Percentiles rank a stretch among this genome's conserved stretches.
Conservation (phyloP, 1,140 invertebrate genomes). For the Bombus haemorrhoidalis region DNA sequence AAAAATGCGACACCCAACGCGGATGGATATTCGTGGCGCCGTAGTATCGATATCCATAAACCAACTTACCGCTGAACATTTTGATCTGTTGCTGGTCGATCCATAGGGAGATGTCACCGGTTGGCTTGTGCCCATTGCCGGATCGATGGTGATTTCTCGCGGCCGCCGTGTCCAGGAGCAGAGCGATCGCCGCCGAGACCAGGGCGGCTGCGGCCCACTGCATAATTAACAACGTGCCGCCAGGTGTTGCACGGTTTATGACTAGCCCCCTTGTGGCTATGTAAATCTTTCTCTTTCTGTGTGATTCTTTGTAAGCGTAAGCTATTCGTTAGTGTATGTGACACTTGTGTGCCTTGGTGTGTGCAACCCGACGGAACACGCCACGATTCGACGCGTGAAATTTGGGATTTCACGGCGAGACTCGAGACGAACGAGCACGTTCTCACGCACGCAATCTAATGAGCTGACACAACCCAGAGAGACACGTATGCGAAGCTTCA, state of each 20-base stretch:
- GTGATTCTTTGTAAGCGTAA: not conserved
- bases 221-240: constrained; percentile 70
- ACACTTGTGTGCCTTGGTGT: not conserved
- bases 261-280: constrained; percentile 31
- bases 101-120: constrained; percentile 91
- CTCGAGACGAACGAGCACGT: constrained; percentile 49
- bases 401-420: constrained; percentile 59
- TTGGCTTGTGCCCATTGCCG: constrained; percentile 75
- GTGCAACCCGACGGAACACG: constrained; percentile 30
- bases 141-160: constrained; percentile 75
- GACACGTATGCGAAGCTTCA: constrained; percentile 11
- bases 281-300: constrained; percentile 23
- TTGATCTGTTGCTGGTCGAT: constrained; percentile 94
- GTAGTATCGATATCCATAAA: not conserved
- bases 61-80: constrained; percentile 91
- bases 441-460: constrained; percentile 45
- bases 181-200: constrained; percentile 66
- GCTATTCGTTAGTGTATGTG: not conserved
- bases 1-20: not conserved
- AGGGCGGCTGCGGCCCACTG: constrained; percentile 73
- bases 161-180: constrained; percentile 62
- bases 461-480: constrained; percentile 36
- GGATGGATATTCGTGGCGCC: not conserved
- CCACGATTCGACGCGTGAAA: constrained; percentile 54
- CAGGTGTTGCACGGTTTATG: constrained; percentile 61